Base-by-base conservation (phyloP, 2,888 invertebrate genomes). In the Dione juno region DNA sequence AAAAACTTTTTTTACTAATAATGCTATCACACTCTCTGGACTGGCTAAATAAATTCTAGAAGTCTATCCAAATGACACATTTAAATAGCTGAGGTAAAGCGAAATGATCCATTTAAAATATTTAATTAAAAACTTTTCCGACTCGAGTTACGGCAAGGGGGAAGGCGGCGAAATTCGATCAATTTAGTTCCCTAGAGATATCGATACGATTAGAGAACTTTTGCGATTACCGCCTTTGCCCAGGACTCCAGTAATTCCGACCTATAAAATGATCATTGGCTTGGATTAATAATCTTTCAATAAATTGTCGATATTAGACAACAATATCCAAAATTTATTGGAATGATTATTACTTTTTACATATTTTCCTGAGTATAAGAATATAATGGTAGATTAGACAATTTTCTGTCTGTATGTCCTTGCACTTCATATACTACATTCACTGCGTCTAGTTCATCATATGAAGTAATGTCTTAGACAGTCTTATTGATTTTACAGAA, bases 91-190 rank as follows among this genome's bases (percentile, higher is more conserved):
- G 63, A 64, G 63, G 63, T 54, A 64, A 53, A 63, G 19, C 50
- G 63, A 53, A 68, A 52, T 43, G 63, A 69, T 50, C 52, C 19
- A 57, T 41, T 68, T 59, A 43, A 50, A 69, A 69, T 72, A 72
- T 69, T 72, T 65, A 71, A 69, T 69, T 66, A 66, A 66, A 72
- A 71, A 71, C 71, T 69, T 71, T 64, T 69, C 69, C 53, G 65
- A 58, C 21, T 71, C 66, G 69, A 71, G 65, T 71, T 69, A 71
- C 69, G 65, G 53, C 69, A 71, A 71, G 57, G 69, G 69, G 53
- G 61, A 69, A 68, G 45, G 59, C 69, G 66, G 53, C 64, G 71
- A 71, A 71, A 59, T 69, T 69, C 71, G 66, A 71, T 71, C 45
- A 66, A 53, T 45, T 59, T 64, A 37, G 19, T 37, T 65, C 68